These are phyloP conservation scores for Pandion haliaetus DNA, from an alignment of 2,113 vertebrate genomes.

Conservation along the genomic window DNA sequence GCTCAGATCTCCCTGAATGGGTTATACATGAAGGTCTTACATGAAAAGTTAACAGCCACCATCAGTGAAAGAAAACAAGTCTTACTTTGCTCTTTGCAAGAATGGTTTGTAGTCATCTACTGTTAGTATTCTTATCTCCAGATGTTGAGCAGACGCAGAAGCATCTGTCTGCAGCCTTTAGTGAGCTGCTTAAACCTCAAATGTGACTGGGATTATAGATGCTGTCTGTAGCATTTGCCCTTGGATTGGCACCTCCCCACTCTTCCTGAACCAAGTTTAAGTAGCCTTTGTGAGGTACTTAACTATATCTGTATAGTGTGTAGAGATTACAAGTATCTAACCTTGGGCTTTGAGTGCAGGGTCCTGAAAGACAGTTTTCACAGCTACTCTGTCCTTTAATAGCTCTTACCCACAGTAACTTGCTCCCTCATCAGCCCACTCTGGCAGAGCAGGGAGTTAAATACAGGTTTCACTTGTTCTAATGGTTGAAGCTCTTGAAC, in stretches of 20 bases:
- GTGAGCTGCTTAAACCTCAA: not conserved
- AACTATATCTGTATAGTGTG: not conserved
- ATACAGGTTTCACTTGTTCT: not conserved
- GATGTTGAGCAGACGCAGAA: not conserved
- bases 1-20: not conserved
- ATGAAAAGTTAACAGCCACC: not conserved
- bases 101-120: not conserved
- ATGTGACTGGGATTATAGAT: not conserved
- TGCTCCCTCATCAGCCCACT: not conserved
- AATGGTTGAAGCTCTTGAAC: not conserved
- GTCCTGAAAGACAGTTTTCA: not conserved
- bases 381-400: not conserved
- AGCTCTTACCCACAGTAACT: not conserved
- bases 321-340: not conserved
- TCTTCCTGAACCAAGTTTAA: not conserved
- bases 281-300: not conserved
- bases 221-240: not conserved
- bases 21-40: not conserved
- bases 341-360: not conserved
- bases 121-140: not conserved
- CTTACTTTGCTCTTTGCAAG: not conserved
- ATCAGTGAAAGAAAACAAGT: not conserved
- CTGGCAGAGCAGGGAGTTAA: not conserved
- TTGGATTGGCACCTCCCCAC: not conserved
- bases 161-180: not conserved